Evolutionary conservation across 2,113 vertebrate species (phyloP).

Genomic region (Pardalotus punctatus): DNA sequence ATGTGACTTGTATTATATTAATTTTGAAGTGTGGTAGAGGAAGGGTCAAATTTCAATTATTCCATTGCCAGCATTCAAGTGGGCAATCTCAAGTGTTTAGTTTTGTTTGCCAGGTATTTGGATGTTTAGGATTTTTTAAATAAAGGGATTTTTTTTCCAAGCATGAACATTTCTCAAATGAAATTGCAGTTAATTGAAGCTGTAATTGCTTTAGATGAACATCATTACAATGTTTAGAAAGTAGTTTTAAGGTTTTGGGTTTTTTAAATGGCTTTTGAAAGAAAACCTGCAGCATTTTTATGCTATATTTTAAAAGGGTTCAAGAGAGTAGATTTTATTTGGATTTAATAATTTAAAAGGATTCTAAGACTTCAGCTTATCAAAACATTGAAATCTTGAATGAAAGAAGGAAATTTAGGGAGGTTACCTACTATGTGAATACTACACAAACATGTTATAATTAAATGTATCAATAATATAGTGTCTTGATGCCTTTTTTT

Average conservation of each 20-base stretch:
- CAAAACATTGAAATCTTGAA: not conserved
- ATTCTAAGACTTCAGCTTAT: not conserved
- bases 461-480: not conserved
- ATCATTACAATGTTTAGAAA: not conserved
- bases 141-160: not conserved
- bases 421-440: not conserved
- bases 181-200: conserved; percentile 24
- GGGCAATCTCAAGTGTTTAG: not conserved
- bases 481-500: not conserved
- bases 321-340: not conserved
- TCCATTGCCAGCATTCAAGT: not conserved
- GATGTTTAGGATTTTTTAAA: not conserved
- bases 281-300: not conserved
- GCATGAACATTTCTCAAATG: not conserved
- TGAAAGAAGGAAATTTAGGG: not conserved
- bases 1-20: not conserved
- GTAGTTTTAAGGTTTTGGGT: not conserved
- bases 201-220: conserved; percentile 14
- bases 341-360: not conserved
- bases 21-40: not conserved
- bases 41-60: not conserved
- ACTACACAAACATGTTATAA: not conserved
- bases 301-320: not conserved
- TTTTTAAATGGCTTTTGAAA: not conserved
- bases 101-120: not conserved